Conservation (phyloP, 2,888 invertebrate genomes). For the Pecten maximus region DNA sequence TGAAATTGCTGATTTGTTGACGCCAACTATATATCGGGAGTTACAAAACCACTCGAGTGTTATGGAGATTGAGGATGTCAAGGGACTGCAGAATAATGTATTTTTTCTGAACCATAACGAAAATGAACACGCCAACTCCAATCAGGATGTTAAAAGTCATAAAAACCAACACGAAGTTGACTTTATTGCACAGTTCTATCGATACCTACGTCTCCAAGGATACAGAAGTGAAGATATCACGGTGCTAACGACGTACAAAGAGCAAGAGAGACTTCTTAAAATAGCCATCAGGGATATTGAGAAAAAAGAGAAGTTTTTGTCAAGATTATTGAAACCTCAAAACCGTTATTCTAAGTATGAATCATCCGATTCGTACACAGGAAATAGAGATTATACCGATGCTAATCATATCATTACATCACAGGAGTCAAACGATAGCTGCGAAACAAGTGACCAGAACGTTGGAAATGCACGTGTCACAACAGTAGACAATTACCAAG, state of each 20-base stretch:
- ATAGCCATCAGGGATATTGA: constrained; percentile 64
- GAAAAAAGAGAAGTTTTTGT: constrained; percentile 84
- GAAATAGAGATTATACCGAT: no score
- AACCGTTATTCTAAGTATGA: no score
- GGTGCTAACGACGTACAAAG: constrained; percentile 79
- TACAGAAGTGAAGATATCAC: constrained; percentile 77
- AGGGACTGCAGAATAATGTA: constrained; percentile 83
- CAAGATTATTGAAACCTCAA: constrained; percentile 77
- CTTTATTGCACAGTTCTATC: constrained; percentile 65
- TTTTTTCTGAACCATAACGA: constrained; percentile 85
- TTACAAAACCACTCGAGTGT: constrained; percentile 86
- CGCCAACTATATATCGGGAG: constrained; percentile 87
- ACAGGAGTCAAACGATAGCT: neutral
- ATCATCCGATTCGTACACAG: no score
- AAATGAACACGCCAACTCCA: constrained; percentile 49
- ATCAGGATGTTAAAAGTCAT: constrained; percentile 59
- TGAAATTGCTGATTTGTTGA: constrained; percentile 85
- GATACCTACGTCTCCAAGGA: constrained; percentile 77
- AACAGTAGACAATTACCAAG: constrained; percentile 80
- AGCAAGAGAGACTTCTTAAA: constrained; percentile 71
- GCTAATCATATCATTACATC: no score
- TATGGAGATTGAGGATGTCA: constrained; percentile 75
- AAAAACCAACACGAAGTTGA: constrained; percentile 60
- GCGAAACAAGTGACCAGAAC: neutral
- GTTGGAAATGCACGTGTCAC: constrained; percentile 57